phyloP scores from a whole-genome alignment of 2,888 invertebrate species.

The Cremastobaeus sp. region DNA sequence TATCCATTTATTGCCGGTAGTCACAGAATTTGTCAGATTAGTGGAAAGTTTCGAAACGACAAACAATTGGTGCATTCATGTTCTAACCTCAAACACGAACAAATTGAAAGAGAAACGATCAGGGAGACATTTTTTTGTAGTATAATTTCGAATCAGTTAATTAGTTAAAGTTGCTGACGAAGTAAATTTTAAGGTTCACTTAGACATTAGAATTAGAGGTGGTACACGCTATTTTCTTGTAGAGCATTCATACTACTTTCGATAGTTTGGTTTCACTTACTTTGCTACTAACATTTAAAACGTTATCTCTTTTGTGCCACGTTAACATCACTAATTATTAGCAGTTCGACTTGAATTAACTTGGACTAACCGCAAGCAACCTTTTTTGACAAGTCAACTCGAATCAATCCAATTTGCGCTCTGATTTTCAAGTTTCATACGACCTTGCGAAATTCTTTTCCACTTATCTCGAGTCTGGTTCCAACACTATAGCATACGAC shows the following conservation, averaged over 20 bases:
- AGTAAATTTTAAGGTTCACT: constrained; percentile 44
- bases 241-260: constrained; percentile 57
- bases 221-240: constrained; percentile 60
- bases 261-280: constrained; percentile 53
- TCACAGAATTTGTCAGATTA: too few relatives aligned
- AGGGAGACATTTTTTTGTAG: constrained; percentile 28
- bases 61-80: constrained; percentile 46
- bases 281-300: constrained; percentile 58
- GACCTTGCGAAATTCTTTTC: constrained; percentile 11
- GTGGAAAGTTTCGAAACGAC: constrained; percentile 14
- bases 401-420: background rate
- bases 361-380: too few relatives aligned
- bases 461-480: constrained; percentile 14
- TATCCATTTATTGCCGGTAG: too few relatives aligned
- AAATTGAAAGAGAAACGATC: constrained; percentile 19
- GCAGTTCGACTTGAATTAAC: constrained; percentile 21
- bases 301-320: constrained; percentile 52
- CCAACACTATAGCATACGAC: constrained; percentile 31
- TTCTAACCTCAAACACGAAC: background rate
- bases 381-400: background rate
- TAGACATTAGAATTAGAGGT: constrained; percentile 60
- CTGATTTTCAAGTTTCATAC: constrained; percentile 12
- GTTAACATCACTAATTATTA: constrained; percentile 36
- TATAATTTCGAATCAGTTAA: background rate
- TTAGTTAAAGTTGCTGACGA: constrained; percentile 24